Conservation (phyloP, 1,140 invertebrate species). For the Trypoxylus dichotomus region DNA sequence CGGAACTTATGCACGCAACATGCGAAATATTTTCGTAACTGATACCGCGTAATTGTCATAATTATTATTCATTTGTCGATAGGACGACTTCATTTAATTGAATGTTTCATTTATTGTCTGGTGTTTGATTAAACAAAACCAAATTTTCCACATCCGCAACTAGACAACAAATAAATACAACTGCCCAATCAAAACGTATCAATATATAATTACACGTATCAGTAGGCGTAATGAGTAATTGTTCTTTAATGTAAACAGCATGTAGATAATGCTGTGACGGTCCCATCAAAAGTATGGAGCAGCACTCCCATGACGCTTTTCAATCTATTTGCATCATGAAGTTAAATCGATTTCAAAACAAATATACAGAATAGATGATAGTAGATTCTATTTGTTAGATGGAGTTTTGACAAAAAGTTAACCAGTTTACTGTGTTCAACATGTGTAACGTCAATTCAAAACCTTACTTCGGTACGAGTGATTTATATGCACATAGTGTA, state of each 20-base stretch:
- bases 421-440: too few species aligned
- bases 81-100: not conserved
- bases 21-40: not conserved
- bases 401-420: too few species aligned
- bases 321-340: not conserved
- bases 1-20: not conserved
- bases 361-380: not conserved
- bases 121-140: conserved; percentile 8
- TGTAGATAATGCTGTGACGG: not conserved
- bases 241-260: conserved; percentile 24
- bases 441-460: too few species aligned
- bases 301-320: not conserved
- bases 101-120: conserved; percentile 6
- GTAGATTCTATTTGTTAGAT: not conserved
- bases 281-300: not conserved
- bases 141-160: not conserved
- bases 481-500: too few species aligned
- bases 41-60: not conserved
- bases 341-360: not conserved
- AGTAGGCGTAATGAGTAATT: not conserved
- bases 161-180: conserved; percentile 1
- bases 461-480: too few species aligned
- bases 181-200: not conserved
- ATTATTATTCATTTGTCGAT: conserved; percentile 19
- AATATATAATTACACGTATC: conserved; percentile 20